phyloP scores from a whole-genome alignment of 2,113 vertebrate species.

The Meriones unguiculatus region DNA sequence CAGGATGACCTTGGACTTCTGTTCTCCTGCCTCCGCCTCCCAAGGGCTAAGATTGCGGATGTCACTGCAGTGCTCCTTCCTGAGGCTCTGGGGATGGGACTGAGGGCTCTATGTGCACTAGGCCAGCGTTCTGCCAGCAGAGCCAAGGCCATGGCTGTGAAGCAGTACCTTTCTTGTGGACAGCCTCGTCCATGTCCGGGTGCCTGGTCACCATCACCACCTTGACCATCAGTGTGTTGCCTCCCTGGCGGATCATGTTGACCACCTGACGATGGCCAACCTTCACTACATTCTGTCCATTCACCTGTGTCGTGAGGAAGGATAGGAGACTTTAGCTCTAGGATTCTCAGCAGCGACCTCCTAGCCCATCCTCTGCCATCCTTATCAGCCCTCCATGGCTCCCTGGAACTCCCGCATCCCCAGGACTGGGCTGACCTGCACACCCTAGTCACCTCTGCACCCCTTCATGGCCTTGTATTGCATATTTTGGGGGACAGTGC shows the following conservation, averaged over 20 bases:
- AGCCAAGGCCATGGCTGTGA: background rate
- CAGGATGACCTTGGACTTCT: background rate
- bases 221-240: slow-evolving; percentile 96
- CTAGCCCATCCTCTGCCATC: background rate
- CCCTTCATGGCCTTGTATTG: background rate
- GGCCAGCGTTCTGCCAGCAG: background rate
- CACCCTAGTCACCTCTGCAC: background rate
- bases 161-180: slow-evolving; percentile 93
- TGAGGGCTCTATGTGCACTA: background rate
- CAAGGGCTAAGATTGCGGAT: background rate
- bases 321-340: no score
- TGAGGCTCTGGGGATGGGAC: background rate
- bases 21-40: background rate
- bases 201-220: slow-evolving; percentile 97
- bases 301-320: slow-evolving; percentile 88
- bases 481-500: background rate
- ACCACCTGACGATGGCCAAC: slow-evolving; percentile 96
- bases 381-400: background rate
- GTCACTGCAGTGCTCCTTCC: background rate
- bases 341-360: fast-evolving
- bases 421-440: background rate
- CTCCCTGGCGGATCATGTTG: slow-evolving; percentile 97
- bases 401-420: background rate
- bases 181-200: slow-evolving; percentile 95
- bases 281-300: slow-evolving; percentile 96